These are phyloP conservation scores for Passer montanus DNA, from an alignment of 2,113 vertebrate species.

Conservation along the genomic window DNA sequence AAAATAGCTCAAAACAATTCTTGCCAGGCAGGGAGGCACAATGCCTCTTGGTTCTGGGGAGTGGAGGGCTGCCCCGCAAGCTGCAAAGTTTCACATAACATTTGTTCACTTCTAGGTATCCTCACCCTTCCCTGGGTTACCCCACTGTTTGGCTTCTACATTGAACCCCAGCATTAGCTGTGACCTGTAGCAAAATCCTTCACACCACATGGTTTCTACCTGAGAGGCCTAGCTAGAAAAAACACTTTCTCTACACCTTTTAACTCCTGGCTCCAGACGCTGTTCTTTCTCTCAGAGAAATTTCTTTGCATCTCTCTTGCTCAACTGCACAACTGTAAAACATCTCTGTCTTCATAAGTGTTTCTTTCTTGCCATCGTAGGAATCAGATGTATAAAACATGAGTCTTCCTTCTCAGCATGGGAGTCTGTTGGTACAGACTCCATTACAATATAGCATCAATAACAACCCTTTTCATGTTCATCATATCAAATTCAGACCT, in stretches of 20 bases:
- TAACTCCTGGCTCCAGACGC: background rate
- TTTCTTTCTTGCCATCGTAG: background rate
- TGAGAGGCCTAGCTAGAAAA: background rate
- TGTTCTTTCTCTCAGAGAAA: background rate
- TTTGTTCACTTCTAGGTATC: background rate
- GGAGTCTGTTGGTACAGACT: constrained; percentile 1
- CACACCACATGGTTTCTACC: rapidly evolving
- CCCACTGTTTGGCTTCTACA: background rate
- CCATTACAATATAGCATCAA: background rate
- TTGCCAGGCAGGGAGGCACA: background rate
- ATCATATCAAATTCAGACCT: background rate
- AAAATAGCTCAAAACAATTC: rapidly evolving
- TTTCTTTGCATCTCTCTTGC: background rate
- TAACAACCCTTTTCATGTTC: background rate
- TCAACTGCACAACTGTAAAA: background rate
- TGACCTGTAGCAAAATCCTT: background rate
- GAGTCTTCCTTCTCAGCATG: constrained; percentile 29
- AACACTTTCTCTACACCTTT: background rate
- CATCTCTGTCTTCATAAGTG: background rate
- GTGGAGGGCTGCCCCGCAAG: background rate
- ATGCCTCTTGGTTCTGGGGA: background rate
- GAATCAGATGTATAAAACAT: constrained; percentile 37
- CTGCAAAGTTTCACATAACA: rapidly evolving
- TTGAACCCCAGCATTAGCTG: background rate
- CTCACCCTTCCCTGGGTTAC: background rate